Evolutionary conservation across 2,113 vertebrate genomes (phyloP).

Genomic region (Verasper variegatus): DNA sequence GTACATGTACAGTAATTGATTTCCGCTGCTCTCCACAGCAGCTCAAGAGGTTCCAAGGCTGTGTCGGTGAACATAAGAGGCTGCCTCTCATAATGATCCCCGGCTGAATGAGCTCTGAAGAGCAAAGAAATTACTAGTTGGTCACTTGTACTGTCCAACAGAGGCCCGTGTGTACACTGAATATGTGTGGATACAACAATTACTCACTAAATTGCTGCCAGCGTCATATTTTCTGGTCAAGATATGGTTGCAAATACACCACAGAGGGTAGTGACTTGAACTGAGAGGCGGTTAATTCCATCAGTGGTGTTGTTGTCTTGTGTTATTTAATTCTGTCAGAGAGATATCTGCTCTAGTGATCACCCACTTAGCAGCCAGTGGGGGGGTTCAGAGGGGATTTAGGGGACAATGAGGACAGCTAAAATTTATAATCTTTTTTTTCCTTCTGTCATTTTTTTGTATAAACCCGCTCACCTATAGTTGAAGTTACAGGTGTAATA

Average conservation of each 20-base stretch:
- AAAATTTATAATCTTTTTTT: not conserved
- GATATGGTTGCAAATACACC: not conserved
- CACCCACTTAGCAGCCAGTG: constrained; percentile 38
- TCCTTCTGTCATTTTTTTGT: not conserved
- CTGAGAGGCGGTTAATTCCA: not conserved
- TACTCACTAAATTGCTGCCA: not conserved
- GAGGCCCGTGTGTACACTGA: not conserved
- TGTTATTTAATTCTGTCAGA: constrained; percentile 40
- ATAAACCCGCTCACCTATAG: not conserved
- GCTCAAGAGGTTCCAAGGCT: constrained; percentile 15
- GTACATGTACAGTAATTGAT: constrained; percentile 33
- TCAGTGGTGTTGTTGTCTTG: constrained; percentile 7
- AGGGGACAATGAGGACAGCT: constrained; percentile 42
- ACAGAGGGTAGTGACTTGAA: not conserved
- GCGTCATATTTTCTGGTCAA: constrained; percentile 3
- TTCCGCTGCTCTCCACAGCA: constrained; percentile 33
- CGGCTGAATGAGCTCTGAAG: constrained; percentile 33
- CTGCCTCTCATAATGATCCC: constrained; percentile 25
- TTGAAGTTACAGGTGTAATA: not conserved
- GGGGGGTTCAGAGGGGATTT: constrained; percentile 31
- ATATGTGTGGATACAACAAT: not conserved
- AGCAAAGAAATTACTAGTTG: constrained; percentile 9
- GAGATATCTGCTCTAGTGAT: constrained; percentile 47
- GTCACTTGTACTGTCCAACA: constrained; percentile 19
- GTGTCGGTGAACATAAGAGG: constrained; percentile 17